Evolutionary conservation across 1,140 invertebrate species (phyloP), one percentile per base, ranked within the genome.

Genomic region (Pentalonia nigronervosa): DNA sequence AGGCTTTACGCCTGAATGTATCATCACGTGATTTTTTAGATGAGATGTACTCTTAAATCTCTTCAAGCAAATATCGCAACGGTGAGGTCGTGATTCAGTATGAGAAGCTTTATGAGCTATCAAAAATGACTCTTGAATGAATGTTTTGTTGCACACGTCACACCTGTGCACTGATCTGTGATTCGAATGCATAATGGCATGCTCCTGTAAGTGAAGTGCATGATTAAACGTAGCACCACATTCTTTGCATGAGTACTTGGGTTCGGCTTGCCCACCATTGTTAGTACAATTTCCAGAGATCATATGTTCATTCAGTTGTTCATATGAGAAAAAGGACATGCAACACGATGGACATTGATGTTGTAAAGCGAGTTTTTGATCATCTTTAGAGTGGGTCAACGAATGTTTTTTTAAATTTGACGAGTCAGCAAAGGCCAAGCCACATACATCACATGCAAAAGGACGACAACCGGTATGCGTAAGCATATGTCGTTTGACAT

Each of bases 51-150:
- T 94, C 81, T 94, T 94, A 48, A 94, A 94, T 41, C 94, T 94
- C 93, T 94, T 94, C 23, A 89, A 93, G 87, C 96, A 97, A 34
- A 96, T 95, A 7, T 95, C 94, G 94, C 96, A 97, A 34, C 95
- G 94, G 94, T 96, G 97, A 0, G 97, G 97, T 50, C 97, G 94
- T 94, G 97, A 96, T 50, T 97, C 96, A 0, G 96, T 97, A 94
- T 98, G 97, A 41, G 96, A 97, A 67, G 97, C 95, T 94, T 97
- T 96, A 94, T 98, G 98, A 6, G 97, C 96, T 93, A 97, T 97
- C 45, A 98, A 94, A 84, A 93, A 94, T 23, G 94, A 94, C 56
- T 94, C 94, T 91, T 94, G 94, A 23, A 94, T 94, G 56, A 94
- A 94, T 34, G 94, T 93, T 94, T 95, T 95, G 30, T 95, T 94